Conservation (phyloP, 2,113 vertebrate species). For the Myocastor coypus region DNA sequence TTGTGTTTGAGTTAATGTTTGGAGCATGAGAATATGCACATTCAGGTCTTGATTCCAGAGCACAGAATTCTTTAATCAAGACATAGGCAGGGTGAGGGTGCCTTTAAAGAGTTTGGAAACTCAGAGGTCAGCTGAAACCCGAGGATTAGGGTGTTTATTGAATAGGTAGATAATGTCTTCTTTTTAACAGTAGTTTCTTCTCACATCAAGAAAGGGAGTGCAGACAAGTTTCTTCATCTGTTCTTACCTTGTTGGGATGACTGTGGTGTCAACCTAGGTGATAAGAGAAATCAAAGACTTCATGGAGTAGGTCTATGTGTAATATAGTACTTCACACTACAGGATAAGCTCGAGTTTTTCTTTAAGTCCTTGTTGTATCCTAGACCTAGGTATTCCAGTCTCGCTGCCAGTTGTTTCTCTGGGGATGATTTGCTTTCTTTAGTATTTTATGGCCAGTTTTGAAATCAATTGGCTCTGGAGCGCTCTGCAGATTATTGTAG, state of each 20-base stretch:
- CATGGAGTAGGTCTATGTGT: fast-evolving
- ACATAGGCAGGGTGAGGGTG: no score
- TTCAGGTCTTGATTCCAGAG: not conserved
- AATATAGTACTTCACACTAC: not conserved
- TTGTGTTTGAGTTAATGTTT: not conserved
- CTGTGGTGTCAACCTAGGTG: not conserved
- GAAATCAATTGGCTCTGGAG: not conserved
- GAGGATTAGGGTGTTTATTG: not conserved
- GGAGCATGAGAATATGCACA: not conserved
- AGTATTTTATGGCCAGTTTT: not conserved
- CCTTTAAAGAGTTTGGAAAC: not conserved
- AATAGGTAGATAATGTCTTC: not conserved
- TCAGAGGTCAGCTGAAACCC: not conserved
- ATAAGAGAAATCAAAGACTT: not conserved
- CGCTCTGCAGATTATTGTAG: not conserved
- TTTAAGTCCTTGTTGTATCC: not conserved
- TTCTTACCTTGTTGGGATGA: not conserved
- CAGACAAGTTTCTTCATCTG: not conserved
- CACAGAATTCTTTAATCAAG: not conserved
- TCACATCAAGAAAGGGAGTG: not conserved
- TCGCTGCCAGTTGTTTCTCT: not conserved
- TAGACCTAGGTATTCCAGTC: not conserved
- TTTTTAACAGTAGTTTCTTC: not conserved
- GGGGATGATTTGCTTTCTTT: not conserved
- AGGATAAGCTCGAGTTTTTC: fast-evolving